Evolutionary conservation across 2,888 invertebrate genomes (phyloP), one percentile per base, ranked within the genome.

Genomic region (Nysson spinosus): DNA sequence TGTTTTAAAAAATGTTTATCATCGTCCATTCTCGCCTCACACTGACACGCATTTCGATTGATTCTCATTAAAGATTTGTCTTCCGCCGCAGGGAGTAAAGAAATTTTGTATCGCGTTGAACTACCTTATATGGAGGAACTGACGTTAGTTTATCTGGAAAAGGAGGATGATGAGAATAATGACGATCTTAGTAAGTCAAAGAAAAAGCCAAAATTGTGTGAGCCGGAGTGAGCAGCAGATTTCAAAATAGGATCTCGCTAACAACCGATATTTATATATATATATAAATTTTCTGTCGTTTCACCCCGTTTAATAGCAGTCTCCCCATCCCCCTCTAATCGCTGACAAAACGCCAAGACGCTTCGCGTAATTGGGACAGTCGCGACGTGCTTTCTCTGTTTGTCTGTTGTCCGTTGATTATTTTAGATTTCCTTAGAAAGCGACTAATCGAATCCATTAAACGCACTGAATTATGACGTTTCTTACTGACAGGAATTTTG

Each of bases 61-160:
- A 54, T 61, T 57, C 42, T 77, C 56, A 62, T 60, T 60, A 66
- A 78, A 80, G 76, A 78, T 82, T 74, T 83, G 74, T 85, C 81
- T 82, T 81, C 75, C 83, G 82, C 76, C 72, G 73, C 83, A 81
- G 85, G 85, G 75, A 89, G 89, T 89, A 90, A 89, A 91, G 94
- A 95, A 93, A 95, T 95, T 92, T 94, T 95, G 93, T 95, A 94
- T 91, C 94, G 94, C 91, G 94, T 95, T 93, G 94, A 94, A 92
- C 93, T 95, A 91, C 94, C 94, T 90, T 93, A 94, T 93, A 94
- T 94, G 94, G 94, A 95, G 93, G 94, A 95, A 92, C 94, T 95
- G 90, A 95, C 95, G 89, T 93, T 95, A 92, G 94, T 95, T 91
- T 95, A 94, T 94, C 93, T 95, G 93, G 95, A 95, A 93, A 94